These are phyloP conservation scores for Tetranychus cinnabarinus DNA, from an alignment of 1,140 invertebrate species.

Conservation along the genomic window DNA sequence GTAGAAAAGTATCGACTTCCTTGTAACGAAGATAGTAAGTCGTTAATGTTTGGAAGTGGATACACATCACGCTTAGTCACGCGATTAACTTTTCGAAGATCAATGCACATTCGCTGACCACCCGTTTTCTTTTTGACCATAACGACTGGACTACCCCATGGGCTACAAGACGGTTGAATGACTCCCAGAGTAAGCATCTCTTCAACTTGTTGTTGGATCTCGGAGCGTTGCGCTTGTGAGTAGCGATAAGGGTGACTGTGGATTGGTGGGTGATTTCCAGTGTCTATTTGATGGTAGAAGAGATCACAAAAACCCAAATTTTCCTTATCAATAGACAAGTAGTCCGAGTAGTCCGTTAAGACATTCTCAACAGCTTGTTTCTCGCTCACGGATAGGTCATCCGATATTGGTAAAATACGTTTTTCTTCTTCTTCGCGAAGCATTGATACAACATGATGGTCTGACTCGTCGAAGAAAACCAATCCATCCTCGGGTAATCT, in stretches of 20 bases:
- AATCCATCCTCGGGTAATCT: no score
- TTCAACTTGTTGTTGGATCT: background rate
- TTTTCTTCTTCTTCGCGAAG: no score
- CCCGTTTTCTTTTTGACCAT: conserved; percentile 1
- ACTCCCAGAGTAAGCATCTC: background rate
- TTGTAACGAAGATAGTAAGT: background rate
- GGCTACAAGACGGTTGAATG: background rate
- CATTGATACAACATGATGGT: no score
- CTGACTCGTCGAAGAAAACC: no score
- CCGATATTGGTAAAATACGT: no score
- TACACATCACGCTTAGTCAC: background rate
- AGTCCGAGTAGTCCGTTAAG: no score
- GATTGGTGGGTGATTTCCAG: background rate
- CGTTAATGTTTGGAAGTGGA: background rate
- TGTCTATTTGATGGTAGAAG: no score
- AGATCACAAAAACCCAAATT: no score
- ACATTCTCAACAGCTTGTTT: no score
- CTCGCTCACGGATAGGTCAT: no score
- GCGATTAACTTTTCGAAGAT: background rate
- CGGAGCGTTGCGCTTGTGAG: background rate
- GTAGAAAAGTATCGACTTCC: background rate
- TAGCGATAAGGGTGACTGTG: background rate
- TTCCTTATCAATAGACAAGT: no score
- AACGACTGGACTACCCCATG: background rate
- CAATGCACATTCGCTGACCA: background rate